Conservation (phyloP, 1,140 invertebrate genomes). For the Sminthurinus signatus region DNA sequence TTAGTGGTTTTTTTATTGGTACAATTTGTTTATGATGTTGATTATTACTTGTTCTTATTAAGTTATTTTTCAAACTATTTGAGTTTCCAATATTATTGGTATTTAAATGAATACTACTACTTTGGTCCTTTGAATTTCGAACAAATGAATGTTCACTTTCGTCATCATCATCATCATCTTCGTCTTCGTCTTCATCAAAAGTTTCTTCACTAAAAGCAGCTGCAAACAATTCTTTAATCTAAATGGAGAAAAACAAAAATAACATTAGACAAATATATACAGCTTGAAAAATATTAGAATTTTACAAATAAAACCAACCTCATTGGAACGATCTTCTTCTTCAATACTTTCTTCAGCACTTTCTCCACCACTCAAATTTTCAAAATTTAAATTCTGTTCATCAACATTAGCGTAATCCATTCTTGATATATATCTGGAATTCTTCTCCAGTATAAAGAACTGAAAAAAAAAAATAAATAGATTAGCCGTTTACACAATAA, state of each 20-base stretch:
- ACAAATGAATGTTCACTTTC: background rate
- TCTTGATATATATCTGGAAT: too few relatives aligned
- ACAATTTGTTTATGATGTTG: too few relatives aligned
- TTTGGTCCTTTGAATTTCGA: background rate
- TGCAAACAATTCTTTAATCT: constrained; percentile 26
- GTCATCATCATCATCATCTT: background rate
- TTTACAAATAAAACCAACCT: constrained; percentile 21
- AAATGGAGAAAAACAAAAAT: background rate
- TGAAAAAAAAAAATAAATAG: too few relatives aligned
- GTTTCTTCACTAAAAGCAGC: constrained; percentile 23
- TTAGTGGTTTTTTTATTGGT: too few relatives aligned
- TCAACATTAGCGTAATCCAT: too few relatives aligned
- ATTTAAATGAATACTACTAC: background rate
- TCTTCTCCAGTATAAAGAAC: too few relatives aligned
- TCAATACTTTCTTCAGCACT: constrained; percentile 17
- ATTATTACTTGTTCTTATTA: too few relatives aligned
- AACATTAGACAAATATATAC: background rate
- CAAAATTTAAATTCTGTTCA: background rate
- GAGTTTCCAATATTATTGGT: background rate
- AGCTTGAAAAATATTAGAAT: too few relatives aligned
- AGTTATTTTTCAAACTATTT: too few relatives aligned
- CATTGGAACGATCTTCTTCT: constrained; percentile 25
- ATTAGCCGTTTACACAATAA: too few relatives aligned
- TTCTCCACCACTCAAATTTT: background rate
- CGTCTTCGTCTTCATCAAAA: constrained; percentile 23